Evolutionary conservation across 2,888 invertebrate genomes (phyloP), one percentile per base, ranked within the genome.

Genomic region (Acronicta leporina): DNA sequence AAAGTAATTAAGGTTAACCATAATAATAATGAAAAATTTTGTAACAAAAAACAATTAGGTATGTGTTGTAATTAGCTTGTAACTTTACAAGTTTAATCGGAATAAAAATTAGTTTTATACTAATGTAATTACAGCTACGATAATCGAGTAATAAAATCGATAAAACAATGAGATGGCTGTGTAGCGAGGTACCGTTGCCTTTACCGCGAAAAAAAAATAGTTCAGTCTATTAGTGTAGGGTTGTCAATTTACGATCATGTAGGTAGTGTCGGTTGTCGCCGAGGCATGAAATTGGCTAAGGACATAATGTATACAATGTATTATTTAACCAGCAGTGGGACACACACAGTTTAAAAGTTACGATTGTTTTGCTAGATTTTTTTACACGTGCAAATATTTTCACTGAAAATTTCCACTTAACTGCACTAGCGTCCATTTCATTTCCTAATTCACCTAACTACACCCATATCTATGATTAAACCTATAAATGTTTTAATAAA

Each of bases 81-180:
- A 46, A 35, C 13, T 33, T 64, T 69, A 54, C 46, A 59, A 65
- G 54, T 35, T 71, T 25, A 53, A 16, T 59, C 5, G 9, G 40
- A 57, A 33, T 42, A 38, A 42, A 8, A 61, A 61, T 54, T 59
- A 44, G 50, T 52, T 50, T 57, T 15, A 38, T 62, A 47, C 35
- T 57, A 63, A 50, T 43, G 38, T 71, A 62, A 68, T 75, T 62
- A 59, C 33, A n/a, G 60, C 51, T 50, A 52, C 56, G 60, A 50
- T 43, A 63, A 71, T 57, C 57, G 42, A 63, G 49, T 51, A 53
- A 59, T 63, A 41, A 38, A 11, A 52, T 61, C 25, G n/a, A 51
- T 35, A 40, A 45, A 74, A 75, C 72, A 71, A 73, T 68, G 45
- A 48, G n/a, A 41, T 61, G 53, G 55, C 58, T 67, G 53, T 47